Evolutionary conservation across 2,888 invertebrate genomes (phyloP).

Genomic region (Tortricodes alternella): DNA sequence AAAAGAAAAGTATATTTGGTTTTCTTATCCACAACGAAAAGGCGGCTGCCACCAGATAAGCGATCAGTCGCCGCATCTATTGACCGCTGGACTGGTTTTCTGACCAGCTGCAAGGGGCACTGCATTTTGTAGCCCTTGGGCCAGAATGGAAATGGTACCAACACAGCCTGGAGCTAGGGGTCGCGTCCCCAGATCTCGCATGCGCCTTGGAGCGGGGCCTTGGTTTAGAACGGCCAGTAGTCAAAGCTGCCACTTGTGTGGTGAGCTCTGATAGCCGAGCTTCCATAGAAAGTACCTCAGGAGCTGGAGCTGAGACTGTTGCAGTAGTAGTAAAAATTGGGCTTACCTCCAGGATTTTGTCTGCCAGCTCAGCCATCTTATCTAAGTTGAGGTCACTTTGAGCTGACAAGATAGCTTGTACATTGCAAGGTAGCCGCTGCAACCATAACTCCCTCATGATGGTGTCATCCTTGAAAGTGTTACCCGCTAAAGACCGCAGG

Average conservation of each 20-base stretch:
- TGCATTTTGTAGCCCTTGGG: background rate
- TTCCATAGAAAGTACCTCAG: background rate
- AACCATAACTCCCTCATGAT: conserved; percentile 9
- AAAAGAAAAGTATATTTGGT: too few species aligned
- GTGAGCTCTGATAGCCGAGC: background rate
- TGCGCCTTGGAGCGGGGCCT: background rate
- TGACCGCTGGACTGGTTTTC: too few species aligned
- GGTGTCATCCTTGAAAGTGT: background rate
- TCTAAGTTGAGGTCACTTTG: background rate
- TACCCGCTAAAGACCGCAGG: conserved; percentile 22
- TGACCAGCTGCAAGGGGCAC: conserved; percentile 22
- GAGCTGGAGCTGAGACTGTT: background rate
- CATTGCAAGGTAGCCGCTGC: conserved; percentile 10
- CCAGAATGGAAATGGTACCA: background rate
- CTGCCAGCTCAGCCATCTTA: conserved; percentile 17
- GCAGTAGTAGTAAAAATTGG: background rate
- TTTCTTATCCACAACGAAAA: too few species aligned
- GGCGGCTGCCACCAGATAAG: too few species aligned
- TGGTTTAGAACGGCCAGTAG: background rate
- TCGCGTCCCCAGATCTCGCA: background rate
- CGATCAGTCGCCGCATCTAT: too few species aligned
- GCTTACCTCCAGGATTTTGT: conserved; percentile 10
- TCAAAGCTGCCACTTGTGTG: background rate
- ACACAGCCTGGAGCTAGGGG: background rate
- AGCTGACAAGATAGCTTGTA: conserved; percentile 5